Conservation (phyloP, 2,113 vertebrate species). For the Myotis yumanensis region DNA sequence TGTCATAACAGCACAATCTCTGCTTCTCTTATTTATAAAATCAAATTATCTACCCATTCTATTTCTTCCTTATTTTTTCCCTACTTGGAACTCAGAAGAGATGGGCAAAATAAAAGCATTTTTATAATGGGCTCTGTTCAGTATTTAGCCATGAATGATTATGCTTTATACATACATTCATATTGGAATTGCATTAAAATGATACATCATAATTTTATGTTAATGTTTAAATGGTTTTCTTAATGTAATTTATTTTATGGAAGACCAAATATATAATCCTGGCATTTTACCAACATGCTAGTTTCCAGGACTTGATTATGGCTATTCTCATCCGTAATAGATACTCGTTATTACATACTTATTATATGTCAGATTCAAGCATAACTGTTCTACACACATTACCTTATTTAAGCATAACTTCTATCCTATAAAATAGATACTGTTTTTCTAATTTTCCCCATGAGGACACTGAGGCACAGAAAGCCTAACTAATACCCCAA, state of each 20-base stretch:
- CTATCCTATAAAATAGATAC: background rate
- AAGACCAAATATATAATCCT: background rate
- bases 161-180: background rate
- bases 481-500: background rate
- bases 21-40: background rate
- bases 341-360: background rate
- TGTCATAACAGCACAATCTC: background rate
- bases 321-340: background rate
- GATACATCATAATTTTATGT: background rate
- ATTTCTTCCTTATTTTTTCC: background rate
- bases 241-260: background rate
- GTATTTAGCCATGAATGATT: background rate
- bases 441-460: background rate
- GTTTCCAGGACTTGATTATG: background rate
- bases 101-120: background rate
- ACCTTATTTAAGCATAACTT: background rate
- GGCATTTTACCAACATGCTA: background rate
- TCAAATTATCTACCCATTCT: background rate
- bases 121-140: background rate
- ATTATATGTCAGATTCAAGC: background rate
- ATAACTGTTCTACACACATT: background rate
- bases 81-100: background rate
- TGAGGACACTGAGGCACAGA: background rate
- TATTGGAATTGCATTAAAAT: background rate
- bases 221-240: background rate